Base-by-base conservation (phyloP, 2,113 vertebrate genomes). In the Epinephelus cyanopodus region DNA sequence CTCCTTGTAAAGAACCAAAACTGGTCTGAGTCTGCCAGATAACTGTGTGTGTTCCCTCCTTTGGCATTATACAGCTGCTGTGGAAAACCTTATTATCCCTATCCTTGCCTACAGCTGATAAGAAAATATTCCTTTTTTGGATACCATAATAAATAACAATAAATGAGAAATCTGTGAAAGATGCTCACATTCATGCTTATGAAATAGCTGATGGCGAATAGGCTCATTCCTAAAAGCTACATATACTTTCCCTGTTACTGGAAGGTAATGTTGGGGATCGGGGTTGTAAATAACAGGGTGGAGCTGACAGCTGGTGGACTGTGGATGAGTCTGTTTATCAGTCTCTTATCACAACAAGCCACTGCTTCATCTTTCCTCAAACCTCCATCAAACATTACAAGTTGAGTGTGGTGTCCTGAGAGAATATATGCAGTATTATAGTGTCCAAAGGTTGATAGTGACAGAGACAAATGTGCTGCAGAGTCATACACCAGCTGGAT, bases 341-440 rank as follows among this genome's bases (percentile, higher is more conserved):
- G 48, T 33, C 25, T 62, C 27, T 69, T 77, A 86, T 84, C 72
- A 74, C 17, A 60, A 29, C 61, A 56, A 73, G 39, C n/a, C 19
- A 29, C 56, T 3, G 17, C 54, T 27, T 60, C 66, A 52, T 33
- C 54, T 81, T 81, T 74, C 52, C 60, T 76, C 8, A 4, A 60
- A 73, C n/a, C 50, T 52, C 58, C 52, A 42, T 70, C 33, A 73
- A 14, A 33, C 61, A 60, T 62, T 68, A 73, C 76, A 10, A 58
- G 63, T 74, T 27, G 66, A 77, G 23, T 12, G 18, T 8, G 17
- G 45, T 11, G 56, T 69, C 50, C 27, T 57, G 33, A 19, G 37
- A 89, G 79, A 81, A 85, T 57, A 85, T 57, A 53, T 3, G 37
- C 10, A 48, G 72, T 75, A 87, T 81, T 69, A 84, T 17, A 50